A percentile compares a stretch with the other conserved stretches of the same genome.
Conservation (phyloP, 2,888 invertebrate species). For the Athrips mouffetella region DNA sequence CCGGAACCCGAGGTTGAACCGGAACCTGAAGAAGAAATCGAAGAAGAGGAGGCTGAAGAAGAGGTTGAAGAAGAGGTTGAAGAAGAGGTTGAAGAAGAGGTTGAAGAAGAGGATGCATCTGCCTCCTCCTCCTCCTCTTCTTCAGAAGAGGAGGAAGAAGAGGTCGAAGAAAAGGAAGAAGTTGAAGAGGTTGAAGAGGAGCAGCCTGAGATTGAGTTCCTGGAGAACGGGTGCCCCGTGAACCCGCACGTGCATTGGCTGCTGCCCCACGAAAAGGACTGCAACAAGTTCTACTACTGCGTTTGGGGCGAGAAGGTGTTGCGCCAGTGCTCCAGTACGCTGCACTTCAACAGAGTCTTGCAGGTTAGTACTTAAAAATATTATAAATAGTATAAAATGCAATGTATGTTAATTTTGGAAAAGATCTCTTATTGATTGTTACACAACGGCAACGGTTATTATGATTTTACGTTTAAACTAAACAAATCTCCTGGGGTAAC, state of each 20-base stretch:
- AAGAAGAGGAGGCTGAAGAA: background rate
- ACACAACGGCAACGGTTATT: no score
- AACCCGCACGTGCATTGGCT: constrained; percentile 54
- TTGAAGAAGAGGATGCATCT: background rate
- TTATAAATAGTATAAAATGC: no score
- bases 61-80: background rate
- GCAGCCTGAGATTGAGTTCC: constrained; percentile 32
- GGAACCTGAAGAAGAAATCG: constrained; percentile 2
- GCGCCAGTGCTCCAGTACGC: constrained; percentile 35
- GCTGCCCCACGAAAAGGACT: constrained; percentile 40
- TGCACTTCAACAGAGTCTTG: constrained; percentile 49
- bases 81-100: background rate
- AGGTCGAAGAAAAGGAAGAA: constrained; percentile 39
- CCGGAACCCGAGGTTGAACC: constrained; percentile 16
- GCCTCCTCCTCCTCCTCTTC: constrained; percentile 13
- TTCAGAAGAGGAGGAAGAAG: constrained; percentile 12
- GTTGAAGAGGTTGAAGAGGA: constrained; percentile 28
- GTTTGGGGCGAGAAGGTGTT: constrained; percentile 49
- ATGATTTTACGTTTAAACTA: no score
- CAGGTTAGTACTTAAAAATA: constrained; percentile 38
- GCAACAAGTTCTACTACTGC: constrained; percentile 56
- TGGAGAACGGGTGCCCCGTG: constrained; percentile 57
- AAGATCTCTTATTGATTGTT: no score
- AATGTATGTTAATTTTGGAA: no score
- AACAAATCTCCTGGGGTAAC: no score